Conservation (phyloP, 1,140 invertebrate genomes). For the Dufourea novaeangliae region DNA sequence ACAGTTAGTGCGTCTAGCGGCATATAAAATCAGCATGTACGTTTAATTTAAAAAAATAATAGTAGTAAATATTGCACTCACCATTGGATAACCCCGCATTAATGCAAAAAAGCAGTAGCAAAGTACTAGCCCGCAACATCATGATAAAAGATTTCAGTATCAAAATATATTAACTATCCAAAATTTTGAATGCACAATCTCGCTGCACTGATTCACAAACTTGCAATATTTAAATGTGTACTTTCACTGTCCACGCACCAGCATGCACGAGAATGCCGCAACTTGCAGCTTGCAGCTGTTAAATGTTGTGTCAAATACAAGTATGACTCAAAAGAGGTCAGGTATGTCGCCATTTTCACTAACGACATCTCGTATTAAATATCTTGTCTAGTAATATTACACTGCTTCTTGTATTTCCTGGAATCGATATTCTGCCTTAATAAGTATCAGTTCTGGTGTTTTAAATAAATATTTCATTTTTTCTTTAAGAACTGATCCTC, state of each 20-base stretch:
- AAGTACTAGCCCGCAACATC: conserved; percentile 13
- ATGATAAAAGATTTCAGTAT: not conserved
- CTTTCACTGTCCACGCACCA: too few relatives aligned
- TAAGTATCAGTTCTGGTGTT: too few relatives aligned
- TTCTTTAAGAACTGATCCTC: too few relatives aligned
- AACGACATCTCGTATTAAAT: not conserved
- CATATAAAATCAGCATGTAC: not conserved
- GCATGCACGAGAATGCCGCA: not conserved
- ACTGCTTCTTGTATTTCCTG: too few relatives aligned
- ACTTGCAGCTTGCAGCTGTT: not conserved
- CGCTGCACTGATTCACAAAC: too few relatives aligned
- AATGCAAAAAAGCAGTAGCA: not conserved
- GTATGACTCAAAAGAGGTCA: conserved; percentile 40
- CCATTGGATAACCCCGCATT: conserved; percentile 16
- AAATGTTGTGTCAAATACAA: not conserved
- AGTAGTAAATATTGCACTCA: not conserved
- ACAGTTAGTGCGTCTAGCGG: not conserved
- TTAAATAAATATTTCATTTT: too few relatives aligned
- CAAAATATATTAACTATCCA: too few relatives aligned
- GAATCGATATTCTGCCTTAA: too few relatives aligned
- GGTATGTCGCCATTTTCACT: not conserved
- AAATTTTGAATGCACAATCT: too few relatives aligned
- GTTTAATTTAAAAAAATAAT: not conserved
- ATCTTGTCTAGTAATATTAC: too few relatives aligned
- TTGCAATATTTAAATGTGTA: too few relatives aligned